Evolutionary conservation across 2,113 vertebrate species (phyloP).

Genomic region (Sinocyclocheilus anshuiensis): DNA sequence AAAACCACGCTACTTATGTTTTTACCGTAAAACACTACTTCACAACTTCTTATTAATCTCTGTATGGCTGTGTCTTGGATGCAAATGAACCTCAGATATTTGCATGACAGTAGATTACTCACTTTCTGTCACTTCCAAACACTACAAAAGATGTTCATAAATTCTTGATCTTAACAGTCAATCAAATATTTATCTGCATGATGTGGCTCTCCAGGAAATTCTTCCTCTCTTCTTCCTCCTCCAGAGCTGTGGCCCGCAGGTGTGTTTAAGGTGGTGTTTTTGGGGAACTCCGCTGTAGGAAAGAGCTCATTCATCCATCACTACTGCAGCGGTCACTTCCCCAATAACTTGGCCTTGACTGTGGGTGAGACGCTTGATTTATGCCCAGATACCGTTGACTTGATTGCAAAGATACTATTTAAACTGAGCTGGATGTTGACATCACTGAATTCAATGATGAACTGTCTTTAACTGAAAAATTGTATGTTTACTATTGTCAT

Average conservation of each 20-base stretch:
- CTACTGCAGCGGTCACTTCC: slow-evolving; percentile 76
- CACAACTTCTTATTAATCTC: neutral
- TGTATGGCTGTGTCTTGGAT: too few relatives aligned
- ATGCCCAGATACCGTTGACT: too few relatives aligned
- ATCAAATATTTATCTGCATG: neutral
- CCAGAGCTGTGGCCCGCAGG: slow-evolving; percentile 66
- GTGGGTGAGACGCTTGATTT: slow-evolving; percentile 71
- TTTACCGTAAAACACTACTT: neutral
- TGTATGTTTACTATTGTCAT: too few relatives aligned
- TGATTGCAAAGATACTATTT: too few relatives aligned
- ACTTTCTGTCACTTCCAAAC: neutral
- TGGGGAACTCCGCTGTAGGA: slow-evolving; percentile 82
- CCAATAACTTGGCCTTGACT: slow-evolving; percentile 70
- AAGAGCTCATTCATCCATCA: slow-evolving; percentile 85
- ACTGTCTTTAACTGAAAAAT: too few relatives aligned
- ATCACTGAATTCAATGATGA: too few relatives aligned
- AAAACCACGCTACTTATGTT: neutral
- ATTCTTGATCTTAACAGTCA: neutral
- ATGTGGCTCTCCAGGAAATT: neutral
- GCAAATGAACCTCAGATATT: neutral
- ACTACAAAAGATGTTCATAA: neutral
- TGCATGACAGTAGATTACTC: neutral
- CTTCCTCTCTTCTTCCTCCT: neutral
- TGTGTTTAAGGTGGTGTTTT: slow-evolving; percentile 84
- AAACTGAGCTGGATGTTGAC: too few relatives aligned